Conservation (phyloP, 1,140 invertebrate genomes). For the Diorhabda sublineata region DNA sequence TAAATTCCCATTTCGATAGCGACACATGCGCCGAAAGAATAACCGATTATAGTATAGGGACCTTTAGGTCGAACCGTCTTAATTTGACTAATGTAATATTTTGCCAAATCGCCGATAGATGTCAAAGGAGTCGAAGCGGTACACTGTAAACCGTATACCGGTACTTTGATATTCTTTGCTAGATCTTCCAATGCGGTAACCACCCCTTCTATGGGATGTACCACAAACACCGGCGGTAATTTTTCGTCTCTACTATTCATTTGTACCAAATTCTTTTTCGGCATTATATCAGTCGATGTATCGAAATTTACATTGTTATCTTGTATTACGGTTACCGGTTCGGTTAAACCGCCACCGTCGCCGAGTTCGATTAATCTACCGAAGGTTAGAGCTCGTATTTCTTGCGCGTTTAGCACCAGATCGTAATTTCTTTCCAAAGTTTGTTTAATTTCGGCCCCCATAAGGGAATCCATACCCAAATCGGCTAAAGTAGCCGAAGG, state of each 20-base stretch:
- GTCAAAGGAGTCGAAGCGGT: slow-evolving; percentile 68
- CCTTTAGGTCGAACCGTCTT: slow-evolving; percentile 72
- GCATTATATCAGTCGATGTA: slow-evolving; percentile 55
- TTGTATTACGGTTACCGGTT: slow-evolving; percentile 27
- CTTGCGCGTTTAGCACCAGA: slow-evolving; percentile 79
- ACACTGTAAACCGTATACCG: slow-evolving; percentile 89
- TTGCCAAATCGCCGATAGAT: slow-evolving; percentile 70
- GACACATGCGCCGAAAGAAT: slow-evolving; percentile 89
- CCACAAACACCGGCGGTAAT: slow-evolving; percentile 51
- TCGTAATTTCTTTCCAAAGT: slow-evolving; percentile 90
- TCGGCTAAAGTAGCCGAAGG: slow-evolving; percentile 76
- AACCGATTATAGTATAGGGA: slow-evolving; percentile 84
- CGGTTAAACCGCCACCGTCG: slow-evolving; percentile 38
- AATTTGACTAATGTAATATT: slow-evolving; percentile 75
- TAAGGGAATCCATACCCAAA: slow-evolving; percentile 94
- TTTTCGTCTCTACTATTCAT: slow-evolving; percentile 51
- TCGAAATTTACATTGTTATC: slow-evolving; percentile 52
- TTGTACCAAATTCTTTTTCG: slow-evolving; percentile 59
- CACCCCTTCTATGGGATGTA: slow-evolving; percentile 89
- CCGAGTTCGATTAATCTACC: slow-evolving; percentile 67
- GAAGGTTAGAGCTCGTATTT: slow-evolving; percentile 80
- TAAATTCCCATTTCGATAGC: slow-evolving; percentile 90
- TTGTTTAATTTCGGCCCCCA: slow-evolving; percentile 98
- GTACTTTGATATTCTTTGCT: slow-evolving; percentile 63
- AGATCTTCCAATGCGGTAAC: slow-evolving; percentile 65